These are phyloP conservation scores for Mastacembelus armatus DNA, from an alignment of 2,797 vertebrate genomes.

Conservation along the genomic window DNA sequence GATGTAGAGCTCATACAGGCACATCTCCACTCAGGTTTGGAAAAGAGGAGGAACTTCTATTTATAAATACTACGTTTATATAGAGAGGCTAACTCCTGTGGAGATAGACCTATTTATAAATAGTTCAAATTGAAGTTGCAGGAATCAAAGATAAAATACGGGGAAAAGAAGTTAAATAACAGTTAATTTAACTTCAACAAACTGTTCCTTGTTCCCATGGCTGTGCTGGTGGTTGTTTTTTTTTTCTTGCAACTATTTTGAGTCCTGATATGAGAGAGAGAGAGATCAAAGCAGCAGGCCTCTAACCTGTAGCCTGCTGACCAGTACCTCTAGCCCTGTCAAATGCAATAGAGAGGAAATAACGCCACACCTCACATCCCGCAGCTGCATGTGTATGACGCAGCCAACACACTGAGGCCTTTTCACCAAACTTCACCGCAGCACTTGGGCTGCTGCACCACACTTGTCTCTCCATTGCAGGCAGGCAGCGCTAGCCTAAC, in stretches of 20 bases:
- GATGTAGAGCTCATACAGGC: conserved; percentile 47
- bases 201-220: conserved; percentile 55
- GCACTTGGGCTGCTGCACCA: conserved; percentile 64
- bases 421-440: conserved; percentile 68
- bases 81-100: conserved; percentile 35
- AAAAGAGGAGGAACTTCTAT: conserved; percentile 9
- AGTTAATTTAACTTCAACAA: too few species aligned
- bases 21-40: conserved; percentile 49
- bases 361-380: conserved; percentile 73
- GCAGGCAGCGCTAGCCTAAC: conserved; percentile 65
- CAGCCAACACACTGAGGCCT: conserved; percentile 70
- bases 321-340: conserved; percentile 57
- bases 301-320: conserved; percentile 70
- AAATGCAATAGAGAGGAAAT: conserved; percentile 69
- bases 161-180: too few species aligned
- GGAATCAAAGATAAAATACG: too few species aligned
- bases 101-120: too few species aligned
- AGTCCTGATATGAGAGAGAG: conserved; percentile 54
- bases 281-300: conserved; percentile 67
- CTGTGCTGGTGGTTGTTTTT: conserved; percentile 36
- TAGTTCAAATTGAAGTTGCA: too few species aligned
- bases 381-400: conserved; percentile 61
- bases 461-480: conserved; percentile 65
- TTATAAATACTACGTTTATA: conserved; percentile 7
- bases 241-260: conserved; percentile 65